phyloP scores from a whole-genome alignment of 2,888 invertebrate genomes.

The Ferdinandea cuprea region DNA sequence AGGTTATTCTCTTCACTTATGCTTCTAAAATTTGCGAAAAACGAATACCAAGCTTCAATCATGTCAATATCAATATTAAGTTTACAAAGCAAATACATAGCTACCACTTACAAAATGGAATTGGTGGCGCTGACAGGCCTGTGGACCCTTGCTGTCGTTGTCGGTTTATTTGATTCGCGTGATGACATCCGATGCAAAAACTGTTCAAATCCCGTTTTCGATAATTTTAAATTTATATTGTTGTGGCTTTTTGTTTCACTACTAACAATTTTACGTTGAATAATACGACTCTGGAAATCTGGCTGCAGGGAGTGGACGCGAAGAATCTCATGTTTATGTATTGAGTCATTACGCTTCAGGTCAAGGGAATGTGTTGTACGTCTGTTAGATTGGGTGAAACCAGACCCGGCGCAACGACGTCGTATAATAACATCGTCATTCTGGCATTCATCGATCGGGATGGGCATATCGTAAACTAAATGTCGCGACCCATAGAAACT shows the following conservation, averaged over 20 bases:
- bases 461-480: constrained; percentile 86
- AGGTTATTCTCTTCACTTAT: constrained; percentile 77
- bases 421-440: constrained; percentile 83
- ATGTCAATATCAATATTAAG: constrained; percentile 28
- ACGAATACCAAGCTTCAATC: no score
- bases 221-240: constrained; percentile 55
- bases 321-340: constrained; percentile 70
- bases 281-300: constrained; percentile 59
- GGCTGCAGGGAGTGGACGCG: constrained; percentile 82
- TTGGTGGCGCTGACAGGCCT: constrained; percentile 80
- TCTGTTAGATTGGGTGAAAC: constrained; percentile 36
- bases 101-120: constrained; percentile 81
- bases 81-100: constrained; percentile 31
- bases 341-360: constrained; percentile 46
- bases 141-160: constrained; percentile 75
- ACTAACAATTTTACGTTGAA: constrained; percentile 79
- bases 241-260: constrained; percentile 36
- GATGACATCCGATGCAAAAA: constrained; percentile 82
- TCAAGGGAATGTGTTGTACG: constrained; percentile 69
- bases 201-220: constrained; percentile 80
- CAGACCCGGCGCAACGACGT: constrained; percentile 76
- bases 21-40: constrained; percentile 72
- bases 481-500: constrained; percentile 85
- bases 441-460: constrained; percentile 85
- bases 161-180: constrained; percentile 80